phyloP scores from a whole-genome alignment of 35 echinoderm and acorn worm species.

The Anneissia japonica region DNA sequence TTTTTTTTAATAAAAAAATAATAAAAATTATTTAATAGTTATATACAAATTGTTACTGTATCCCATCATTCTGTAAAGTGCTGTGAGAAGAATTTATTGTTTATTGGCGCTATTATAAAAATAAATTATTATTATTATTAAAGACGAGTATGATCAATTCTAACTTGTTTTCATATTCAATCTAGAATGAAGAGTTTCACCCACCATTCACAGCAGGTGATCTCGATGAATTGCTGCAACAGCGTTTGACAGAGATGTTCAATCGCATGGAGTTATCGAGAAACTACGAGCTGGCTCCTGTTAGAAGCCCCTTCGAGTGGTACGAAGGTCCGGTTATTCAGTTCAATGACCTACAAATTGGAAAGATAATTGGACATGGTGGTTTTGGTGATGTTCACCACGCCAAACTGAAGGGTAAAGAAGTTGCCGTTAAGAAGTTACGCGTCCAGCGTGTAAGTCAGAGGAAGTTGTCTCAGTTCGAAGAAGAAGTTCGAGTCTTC shows the following conservation, averaged over 20 bases:
- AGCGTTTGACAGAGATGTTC: background rate
- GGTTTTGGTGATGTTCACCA: constrained; percentile 41
- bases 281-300: background rate
- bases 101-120: too few relatives aligned
- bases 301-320: background rate
- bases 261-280: background rate
- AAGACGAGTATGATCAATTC: too few relatives aligned
- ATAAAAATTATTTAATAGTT: too few relatives aligned
- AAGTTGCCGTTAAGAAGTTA: constrained; percentile 49
- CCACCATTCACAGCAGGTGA: background rate
- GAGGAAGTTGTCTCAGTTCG: constrained; percentile 24
- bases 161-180: too few relatives aligned
- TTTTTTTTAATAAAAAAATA: too few relatives aligned
- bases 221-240: background rate
- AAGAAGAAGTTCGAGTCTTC: constrained; percentile 25
- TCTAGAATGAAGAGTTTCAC: background rate
- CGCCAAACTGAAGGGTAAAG: constrained; percentile 17
- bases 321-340: constrained; percentile 31
- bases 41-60: too few relatives aligned
- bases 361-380: constrained; percentile 37
- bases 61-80: too few relatives aligned
- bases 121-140: too few relatives aligned
- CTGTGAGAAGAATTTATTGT: too few relatives aligned
- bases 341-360: constrained; percentile 16
- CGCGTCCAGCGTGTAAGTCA: constrained; percentile 42